Evolutionary conservation across 2,113 vertebrate genomes (phyloP).

Genomic region (Empidonax traillii): DNA sequence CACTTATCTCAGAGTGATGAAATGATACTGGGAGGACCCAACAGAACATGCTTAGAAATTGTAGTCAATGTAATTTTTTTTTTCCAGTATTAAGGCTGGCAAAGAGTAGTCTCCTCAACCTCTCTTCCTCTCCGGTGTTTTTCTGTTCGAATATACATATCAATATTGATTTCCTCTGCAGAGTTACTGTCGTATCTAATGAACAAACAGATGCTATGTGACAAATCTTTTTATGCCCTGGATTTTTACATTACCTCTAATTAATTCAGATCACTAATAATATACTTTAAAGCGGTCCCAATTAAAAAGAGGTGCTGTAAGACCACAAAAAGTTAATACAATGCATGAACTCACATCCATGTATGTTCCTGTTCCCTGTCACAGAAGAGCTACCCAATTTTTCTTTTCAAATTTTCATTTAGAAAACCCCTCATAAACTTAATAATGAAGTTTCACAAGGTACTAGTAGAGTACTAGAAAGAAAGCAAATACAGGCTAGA

Average conservation of each 20-base stretch:
- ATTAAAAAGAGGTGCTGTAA: background rate
- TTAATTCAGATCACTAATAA: conserved; percentile 35
- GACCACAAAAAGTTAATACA: background rate
- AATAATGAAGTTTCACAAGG: background rate
- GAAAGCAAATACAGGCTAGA: background rate
- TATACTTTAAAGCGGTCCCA: background rate
- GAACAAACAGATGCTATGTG: conserved; percentile 5
- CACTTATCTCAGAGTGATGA: background rate
- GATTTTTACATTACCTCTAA: conserved; percentile 29
- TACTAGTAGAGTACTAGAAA: background rate
- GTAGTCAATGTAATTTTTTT: background rate
- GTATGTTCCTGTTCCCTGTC: background rate
- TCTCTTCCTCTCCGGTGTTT: background rate
- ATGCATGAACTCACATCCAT: background rate
- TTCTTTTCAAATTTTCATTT: background rate
- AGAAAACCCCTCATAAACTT: background rate
- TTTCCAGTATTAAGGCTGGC: background rate
- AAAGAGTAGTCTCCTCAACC: background rate
- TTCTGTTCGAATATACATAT: conserved; percentile 29
- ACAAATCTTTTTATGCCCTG: conserved; percentile 20
- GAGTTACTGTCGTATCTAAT: conserved; percentile 36
- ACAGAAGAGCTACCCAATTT: background rate
- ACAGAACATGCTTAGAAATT: background rate
- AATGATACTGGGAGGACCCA: background rate
- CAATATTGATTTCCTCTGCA: conserved; percentile 41